phyloP scores from a whole-genome alignment of 2,113 vertebrate genomes.

The Tiliqua scincoides region DNA sequence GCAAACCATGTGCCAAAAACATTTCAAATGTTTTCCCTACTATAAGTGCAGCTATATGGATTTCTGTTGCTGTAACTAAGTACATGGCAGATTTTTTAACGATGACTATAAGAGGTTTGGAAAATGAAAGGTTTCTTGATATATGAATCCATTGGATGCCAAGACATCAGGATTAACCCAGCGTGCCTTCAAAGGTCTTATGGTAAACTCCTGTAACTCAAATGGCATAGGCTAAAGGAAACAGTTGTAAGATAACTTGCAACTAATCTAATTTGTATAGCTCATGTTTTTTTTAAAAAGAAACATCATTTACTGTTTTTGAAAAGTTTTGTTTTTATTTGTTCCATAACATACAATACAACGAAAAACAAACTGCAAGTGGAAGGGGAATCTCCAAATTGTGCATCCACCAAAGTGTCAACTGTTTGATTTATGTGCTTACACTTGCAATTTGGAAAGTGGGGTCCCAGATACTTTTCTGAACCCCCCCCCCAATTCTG shows the following conservation, averaged over 20 bases:
- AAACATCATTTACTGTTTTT: no score
- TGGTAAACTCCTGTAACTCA: neutral
- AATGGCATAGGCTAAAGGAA: neutral
- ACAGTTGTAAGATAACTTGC: neutral
- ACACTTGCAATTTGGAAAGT: no score
- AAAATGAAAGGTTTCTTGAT: neutral
- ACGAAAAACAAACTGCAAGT: no score
- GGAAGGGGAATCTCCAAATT: no score
- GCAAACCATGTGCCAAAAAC: neutral
- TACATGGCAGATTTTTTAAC: constrained; percentile 29
- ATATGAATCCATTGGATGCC: accelerated
- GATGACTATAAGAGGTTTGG: neutral
- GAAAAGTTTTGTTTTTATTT: no score
- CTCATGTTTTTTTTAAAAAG: neutral
- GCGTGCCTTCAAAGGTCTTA: neutral
- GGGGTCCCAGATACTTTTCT: no score
- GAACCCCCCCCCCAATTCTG: no score
- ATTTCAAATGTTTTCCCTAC: neutral
- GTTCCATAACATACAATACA: no score
- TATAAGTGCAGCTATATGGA: neutral
- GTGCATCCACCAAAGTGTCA: no score
- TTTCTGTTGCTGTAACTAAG: accelerated
- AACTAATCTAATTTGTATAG: neutral
- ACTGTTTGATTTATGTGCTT: no score
- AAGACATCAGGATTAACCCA: constrained; percentile 17